Percentiles rank a stretch among this genome's conserved stretches.
phyloP scores from a whole-genome alignment of 2,113 vertebrate species.

The Callipepla californica region DNA sequence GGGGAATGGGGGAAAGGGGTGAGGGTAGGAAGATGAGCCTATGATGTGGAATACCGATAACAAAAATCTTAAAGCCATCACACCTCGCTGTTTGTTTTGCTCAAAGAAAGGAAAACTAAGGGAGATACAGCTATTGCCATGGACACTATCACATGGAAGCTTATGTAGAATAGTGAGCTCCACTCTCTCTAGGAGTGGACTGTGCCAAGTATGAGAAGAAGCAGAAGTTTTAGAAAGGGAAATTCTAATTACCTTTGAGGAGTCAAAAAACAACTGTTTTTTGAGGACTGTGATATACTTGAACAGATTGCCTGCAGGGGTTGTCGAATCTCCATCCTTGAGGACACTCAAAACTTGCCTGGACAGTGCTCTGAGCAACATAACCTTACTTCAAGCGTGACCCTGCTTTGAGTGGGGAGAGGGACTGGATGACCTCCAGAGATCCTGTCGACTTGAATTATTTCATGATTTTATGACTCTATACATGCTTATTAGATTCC shows the following conservation, averaged over 20 bases:
- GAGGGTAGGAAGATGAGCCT: too few species aligned
- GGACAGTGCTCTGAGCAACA: not conserved
- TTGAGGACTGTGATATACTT: not conserved
- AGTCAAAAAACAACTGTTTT: not conserved
- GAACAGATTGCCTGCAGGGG: not conserved
- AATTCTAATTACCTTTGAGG: not conserved
- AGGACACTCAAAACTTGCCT: not conserved
- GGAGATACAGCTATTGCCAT: not conserved
- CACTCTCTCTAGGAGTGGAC: not conserved
- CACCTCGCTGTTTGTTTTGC: not conserved
- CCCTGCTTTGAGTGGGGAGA: not conserved
- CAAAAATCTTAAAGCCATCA: too few species aligned
- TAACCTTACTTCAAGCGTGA: not conserved
- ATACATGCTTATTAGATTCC: not conserved
- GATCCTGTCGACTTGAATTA: conserved; percentile 18
- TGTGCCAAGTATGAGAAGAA: not conserved
- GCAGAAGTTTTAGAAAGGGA: not conserved
- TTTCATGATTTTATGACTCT: not conserved
- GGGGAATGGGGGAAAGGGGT: too few species aligned
- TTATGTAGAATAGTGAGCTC: not conserved
- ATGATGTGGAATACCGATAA: too few species aligned
- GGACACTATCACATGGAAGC: not conserved
- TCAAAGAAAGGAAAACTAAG: not conserved
- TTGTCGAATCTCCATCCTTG: not conserved
- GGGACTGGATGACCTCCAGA: not conserved